phyloP scores from a whole-genome alignment of 2,797 vertebrate genomes.

The Avahi laniger region DNA sequence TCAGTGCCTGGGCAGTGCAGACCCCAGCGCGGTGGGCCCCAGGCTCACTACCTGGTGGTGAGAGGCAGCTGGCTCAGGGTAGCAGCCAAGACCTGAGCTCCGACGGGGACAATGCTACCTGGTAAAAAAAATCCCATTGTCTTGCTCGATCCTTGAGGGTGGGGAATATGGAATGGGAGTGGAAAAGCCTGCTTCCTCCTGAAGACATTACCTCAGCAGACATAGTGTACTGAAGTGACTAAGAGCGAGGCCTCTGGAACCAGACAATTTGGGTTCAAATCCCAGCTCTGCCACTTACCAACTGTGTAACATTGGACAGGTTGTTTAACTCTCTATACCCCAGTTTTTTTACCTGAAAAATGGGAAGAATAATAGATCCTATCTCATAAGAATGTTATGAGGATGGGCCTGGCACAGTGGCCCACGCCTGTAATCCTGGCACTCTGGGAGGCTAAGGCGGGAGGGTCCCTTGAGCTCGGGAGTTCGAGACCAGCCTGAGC shows the following conservation, averaged over 20 bases:
- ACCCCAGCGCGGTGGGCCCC: accelerated
- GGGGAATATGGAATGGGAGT: not conserved
- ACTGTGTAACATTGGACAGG: not conserved
- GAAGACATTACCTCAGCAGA: not conserved
- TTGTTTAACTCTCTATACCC: not conserved
- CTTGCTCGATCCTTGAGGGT: not conserved
- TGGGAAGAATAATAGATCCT: not conserved
- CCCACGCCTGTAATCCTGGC: no score
- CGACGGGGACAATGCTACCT: not conserved
- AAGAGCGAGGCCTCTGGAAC: not conserved
- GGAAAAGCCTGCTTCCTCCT: not conserved
- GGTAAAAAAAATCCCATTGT: not conserved
- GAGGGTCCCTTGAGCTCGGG: no score
- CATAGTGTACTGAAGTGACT: not conserved
- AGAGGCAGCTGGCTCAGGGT: not conserved
- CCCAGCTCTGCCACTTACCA: not conserved
- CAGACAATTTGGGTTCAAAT: not conserved
- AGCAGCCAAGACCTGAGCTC: not conserved
- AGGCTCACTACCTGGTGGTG: not conserved
- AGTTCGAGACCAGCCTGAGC: no score
- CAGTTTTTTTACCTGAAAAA: not conserved
- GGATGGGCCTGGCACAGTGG: no score
- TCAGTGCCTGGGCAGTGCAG: not conserved
- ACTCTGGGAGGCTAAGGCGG: no score
- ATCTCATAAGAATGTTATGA: not conserved